Evolutionary conservation across 2,113 vertebrate genomes (phyloP).

Genomic region (Sisor rabdophorus): DNA sequence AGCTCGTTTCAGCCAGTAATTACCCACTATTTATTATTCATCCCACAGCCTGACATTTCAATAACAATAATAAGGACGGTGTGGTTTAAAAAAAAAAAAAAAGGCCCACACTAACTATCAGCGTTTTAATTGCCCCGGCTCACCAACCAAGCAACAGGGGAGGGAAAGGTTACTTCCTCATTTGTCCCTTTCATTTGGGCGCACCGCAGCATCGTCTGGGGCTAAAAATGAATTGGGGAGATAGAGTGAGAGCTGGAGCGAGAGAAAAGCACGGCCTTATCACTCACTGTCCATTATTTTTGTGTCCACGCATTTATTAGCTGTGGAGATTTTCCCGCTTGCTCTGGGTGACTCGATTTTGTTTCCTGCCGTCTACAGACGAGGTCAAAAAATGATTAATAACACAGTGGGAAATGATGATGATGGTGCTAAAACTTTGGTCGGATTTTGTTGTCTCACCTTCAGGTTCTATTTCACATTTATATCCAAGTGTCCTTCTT

Average conservation of each 20-base stretch:
- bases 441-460: conserved; percentile 27
- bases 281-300: conserved; percentile 35
- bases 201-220: conserved; percentile 41
- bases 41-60: conserved; percentile 94
- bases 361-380: conserved; percentile 26
- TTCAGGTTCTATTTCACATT: conserved; percentile 13
- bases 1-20: conserved; percentile 94
- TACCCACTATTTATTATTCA: conserved; percentile 99
- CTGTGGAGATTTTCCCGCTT: conserved; percentile 29
- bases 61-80: conserved; percentile 73
- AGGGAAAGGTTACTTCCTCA: conserved; percentile 67
- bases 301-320: conserved; percentile 45
- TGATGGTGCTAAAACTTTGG: background rate
- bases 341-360: conserved; percentile 25
- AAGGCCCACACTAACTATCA: conserved; percentile 68
- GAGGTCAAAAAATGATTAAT: conserved; percentile 35
- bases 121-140: conserved; percentile 71
- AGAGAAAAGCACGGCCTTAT: conserved; percentile 4
- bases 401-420: conserved; percentile 11
- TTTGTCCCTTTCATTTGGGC: conserved; percentile 62
- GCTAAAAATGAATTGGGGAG: background rate
- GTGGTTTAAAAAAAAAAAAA: conserved; percentile 43
- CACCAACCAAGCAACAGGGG: conserved; percentile 70
- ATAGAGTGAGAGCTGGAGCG: background rate
- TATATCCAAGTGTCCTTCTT: conserved; percentile 20